These are phyloP conservation scores for Zelostemma sp. DNA, from an alignment of 1,140 invertebrate genomes.

Conservation along the genomic window DNA sequence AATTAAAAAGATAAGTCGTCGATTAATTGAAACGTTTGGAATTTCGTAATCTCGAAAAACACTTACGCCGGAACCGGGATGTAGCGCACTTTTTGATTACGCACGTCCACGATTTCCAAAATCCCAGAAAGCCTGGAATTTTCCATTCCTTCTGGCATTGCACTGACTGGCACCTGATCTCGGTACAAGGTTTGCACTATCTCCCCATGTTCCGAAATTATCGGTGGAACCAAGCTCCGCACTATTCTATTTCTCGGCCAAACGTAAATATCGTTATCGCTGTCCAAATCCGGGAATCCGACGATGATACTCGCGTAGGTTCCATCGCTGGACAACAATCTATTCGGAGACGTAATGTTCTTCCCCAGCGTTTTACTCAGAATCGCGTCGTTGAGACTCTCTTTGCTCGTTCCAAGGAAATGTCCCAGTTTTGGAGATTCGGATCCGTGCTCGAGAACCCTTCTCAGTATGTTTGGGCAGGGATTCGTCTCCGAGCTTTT, in stretches of 20 bases:
- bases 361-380: conserved; percentile 60
- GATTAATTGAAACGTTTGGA: too few species aligned
- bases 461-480: conserved; percentile 63
- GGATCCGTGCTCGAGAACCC: conserved; percentile 51
- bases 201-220: conserved; percentile 62
- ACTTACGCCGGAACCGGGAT: conserved; percentile 73
- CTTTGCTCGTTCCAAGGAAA: conserved; percentile 37
- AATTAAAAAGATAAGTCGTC: too few species aligned
- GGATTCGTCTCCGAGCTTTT: conserved; percentile 47
- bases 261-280: conserved; percentile 53
- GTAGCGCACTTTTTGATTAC: conserved; percentile 72
- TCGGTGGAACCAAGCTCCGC: conserved; percentile 38
- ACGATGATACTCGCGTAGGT: conserved; percentile 69
- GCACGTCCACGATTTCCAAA: conserved; percentile 74
- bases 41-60: conserved; percentile 1
- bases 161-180: conserved; percentile 46
- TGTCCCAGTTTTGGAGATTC: conserved; percentile 33
- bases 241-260: conserved; percentile 53
- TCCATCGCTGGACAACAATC: conserved; percentile 65
- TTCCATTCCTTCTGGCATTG: conserved; percentile 43
- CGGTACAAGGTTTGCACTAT: conserved; percentile 62
- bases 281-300: conserved; percentile 73
- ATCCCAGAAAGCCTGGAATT: conserved; percentile 59
- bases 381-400: conserved; percentile 25
- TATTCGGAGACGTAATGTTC: conserved; percentile 67